Base-by-base conservation (phyloP, 2,113 vertebrate genomes). In the Takifugu bimaculatus region DNA sequence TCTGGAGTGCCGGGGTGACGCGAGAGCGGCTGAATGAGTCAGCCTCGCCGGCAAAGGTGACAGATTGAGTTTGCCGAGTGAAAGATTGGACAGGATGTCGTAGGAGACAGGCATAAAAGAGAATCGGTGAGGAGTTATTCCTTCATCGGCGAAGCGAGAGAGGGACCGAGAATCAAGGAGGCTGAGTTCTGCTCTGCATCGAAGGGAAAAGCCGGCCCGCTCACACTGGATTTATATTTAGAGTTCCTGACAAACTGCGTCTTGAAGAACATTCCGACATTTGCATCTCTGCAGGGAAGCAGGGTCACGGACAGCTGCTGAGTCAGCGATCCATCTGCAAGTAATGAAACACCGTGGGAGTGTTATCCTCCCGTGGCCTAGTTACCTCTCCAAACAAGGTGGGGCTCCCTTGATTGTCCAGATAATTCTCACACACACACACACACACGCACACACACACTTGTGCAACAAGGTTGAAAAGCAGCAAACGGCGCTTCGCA, bases 21-120 rank as follows among this genome's bases (percentile, higher is more conserved):
- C 14, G 52, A 60, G 58, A 71, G 60, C 65, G 76, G 78, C 55
- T 73, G 61, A 56, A 62, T 9, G 63, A 63, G 68, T 50, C 4
- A 50, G 57, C 45, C 62, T 63, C 68, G 52, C 50, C 70, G 25
- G 54, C 53, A 56, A 64, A 55, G 45, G 48, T n/a, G 27, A 54
- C 57, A 42, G 20, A 54, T 32, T 25, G 58, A 7, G n/a, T 45
- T 15, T 45, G 5, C 13, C 14, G 64, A 63, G 13, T 62, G 55
- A 75, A 50, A 56, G 63, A 69, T 39, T 49, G 42, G 61, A 63
- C 45, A 52, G 53, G 62, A 57, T 48, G 69, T 52, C 52, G 32
- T 58, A 12, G 60, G 13, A 35, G 50, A 63, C 28, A 66, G 15
- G 63, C 52, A 61, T 60, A 29, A 65, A 68, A 65, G 62, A 60